Evolutionary conservation across 2,797 vertebrate species (phyloP), one percentile per base, ranked within the genome.

Genomic region (Aeoliscus strigatus): DNA sequence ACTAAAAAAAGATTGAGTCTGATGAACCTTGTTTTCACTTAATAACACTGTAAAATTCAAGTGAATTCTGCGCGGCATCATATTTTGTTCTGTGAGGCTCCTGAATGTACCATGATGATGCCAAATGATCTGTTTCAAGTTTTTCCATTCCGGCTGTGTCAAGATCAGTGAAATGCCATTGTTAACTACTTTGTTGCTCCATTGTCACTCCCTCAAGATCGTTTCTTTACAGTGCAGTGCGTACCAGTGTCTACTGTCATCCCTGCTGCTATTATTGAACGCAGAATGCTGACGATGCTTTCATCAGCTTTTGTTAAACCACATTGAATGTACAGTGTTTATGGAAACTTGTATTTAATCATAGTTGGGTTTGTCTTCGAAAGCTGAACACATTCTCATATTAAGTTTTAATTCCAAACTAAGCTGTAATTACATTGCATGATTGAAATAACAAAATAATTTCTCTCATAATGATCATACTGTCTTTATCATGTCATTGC

Each of bases 111-210:
- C 54, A 41, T 28, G 37, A 60, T 59, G 35, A 51, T 2, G 25
- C 5, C 41, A 2, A n/a, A 5, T 3, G 30, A 5, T 38, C 12
- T 16, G 43, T 13, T 14, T 60, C n/a, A n/a, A n/a, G n/a, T n/a
- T 61, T 70, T 66, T 77, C 55, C 17, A 0, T 35, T 1, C 34
- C 31, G 27, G 9, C 46, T 39, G 41, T 14, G 4, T 14, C 18
- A 34, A 21, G 45, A 42, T 17, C 36, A 67, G 44, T 23, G 3
- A 58, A 36, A 46, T 30, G 35, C 13, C 63, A 44, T 58, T 58
- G 39, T 52, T 53, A 46, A 51, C 16, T 11, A 52, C 21, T 26
- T 6, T 16, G 17, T 23, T 40, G 24, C 34, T 25, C 8, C 14
- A 10, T 26, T 14, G 4, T 9, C 9, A 4, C 13, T 52, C 64